These are phyloP conservation scores for Eilema sororculum DNA, from an alignment of 2,888 invertebrate genomes.

Conservation along the genomic window DNA sequence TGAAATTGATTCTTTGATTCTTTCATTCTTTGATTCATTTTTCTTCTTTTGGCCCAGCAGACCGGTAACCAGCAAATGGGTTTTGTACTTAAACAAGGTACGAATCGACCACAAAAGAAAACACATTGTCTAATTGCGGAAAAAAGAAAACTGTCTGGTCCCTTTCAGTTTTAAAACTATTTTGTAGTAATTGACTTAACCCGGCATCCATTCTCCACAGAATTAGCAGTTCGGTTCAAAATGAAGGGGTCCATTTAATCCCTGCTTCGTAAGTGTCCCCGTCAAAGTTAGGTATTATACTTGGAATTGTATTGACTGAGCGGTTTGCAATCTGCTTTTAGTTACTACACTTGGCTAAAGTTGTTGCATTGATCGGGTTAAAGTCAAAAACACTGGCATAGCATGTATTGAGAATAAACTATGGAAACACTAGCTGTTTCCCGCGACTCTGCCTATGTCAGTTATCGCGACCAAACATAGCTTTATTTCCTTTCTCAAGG, in stretches of 20 bases:
- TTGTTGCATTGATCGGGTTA: conserved; percentile 2
- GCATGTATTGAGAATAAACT: too few relatives aligned
- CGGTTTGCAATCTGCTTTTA: conserved; percentile 29
- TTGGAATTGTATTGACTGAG: conserved; percentile 32
- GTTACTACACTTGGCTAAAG: neutral
- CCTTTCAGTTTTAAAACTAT: conserved; percentile 59
- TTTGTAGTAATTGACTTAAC: conserved; percentile 57
- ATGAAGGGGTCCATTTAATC: conserved; percentile 40
- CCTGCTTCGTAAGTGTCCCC: conserved; percentile 34
- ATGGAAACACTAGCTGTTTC: too few relatives aligned
- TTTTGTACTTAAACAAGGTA: too few relatives aligned
- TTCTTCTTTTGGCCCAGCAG: too few relatives aligned
- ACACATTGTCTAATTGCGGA: neutral
- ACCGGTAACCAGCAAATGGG: too few relatives aligned
- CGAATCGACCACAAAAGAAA: too few relatives aligned
- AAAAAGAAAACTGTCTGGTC: conserved; percentile 25
- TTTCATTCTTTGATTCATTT: too few relatives aligned
- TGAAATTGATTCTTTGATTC: too few relatives aligned
- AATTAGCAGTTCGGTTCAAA: conserved; percentile 34
- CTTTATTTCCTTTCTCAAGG: too few relatives aligned
- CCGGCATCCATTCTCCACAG: conserved; percentile 39
- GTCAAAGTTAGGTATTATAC: conserved; percentile 27
- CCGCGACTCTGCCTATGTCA: too few relatives aligned
- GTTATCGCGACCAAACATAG: too few relatives aligned
- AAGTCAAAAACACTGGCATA: neutral